These are phyloP conservation scores for Oreochromis niloticus DNA, from an alignment of 2,113 vertebrate genomes.

Conservation along the genomic window DNA sequence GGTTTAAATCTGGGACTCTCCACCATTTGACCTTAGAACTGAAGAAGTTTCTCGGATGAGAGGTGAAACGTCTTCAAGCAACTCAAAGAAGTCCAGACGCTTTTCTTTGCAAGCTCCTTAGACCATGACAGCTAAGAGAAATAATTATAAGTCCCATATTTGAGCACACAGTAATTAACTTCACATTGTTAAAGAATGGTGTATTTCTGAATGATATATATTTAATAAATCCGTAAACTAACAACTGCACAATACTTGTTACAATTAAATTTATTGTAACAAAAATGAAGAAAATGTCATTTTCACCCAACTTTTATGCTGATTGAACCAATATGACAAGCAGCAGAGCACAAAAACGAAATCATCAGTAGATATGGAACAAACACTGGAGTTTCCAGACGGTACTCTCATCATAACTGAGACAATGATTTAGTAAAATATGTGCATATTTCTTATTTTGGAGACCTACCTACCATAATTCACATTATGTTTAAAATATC, in stretches of 20 bases:
- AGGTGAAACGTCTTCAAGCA: no score
- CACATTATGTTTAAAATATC: no score
- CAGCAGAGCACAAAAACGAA: neutral
- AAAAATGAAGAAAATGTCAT: neutral
- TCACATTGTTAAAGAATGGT: neutral
- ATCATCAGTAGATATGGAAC: neutral
- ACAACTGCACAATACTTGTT: neutral
- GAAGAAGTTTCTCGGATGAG: no score
- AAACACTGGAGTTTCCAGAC: neutral
- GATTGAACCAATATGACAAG: neutral
- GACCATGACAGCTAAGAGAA: neutral
- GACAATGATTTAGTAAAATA: neutral
- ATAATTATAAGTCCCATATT: neutral
- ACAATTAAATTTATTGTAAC: neutral
- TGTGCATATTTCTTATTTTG: fast-evolving
- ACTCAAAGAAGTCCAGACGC: no score
- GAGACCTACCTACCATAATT: no score
- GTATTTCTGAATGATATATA: neutral
- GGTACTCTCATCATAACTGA: fast-evolving
- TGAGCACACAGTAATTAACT: neutral
- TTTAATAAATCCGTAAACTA: neutral
- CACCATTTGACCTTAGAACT: no score
- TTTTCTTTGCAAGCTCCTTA: no score
- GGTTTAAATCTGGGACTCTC: no score
- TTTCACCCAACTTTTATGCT: neutral